phyloP scores from a whole-genome alignment of 2,113 vertebrate species.

The Hepsetus odoe region DNA sequence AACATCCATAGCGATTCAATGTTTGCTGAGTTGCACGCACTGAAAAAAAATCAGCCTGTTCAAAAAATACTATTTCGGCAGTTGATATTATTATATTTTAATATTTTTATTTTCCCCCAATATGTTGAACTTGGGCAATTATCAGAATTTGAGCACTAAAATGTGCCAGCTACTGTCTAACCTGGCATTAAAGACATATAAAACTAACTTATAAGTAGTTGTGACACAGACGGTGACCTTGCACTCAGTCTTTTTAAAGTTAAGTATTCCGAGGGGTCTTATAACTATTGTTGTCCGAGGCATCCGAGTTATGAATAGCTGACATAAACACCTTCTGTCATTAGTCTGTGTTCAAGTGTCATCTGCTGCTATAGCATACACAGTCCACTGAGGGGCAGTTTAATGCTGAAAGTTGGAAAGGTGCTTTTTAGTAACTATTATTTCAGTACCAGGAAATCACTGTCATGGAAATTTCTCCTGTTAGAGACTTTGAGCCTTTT shows the following conservation, averaged over 20 bases:
- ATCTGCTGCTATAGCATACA: conserved; percentile 50
- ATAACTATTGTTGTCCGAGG: conserved; percentile 18
- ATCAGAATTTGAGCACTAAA: too few species aligned
- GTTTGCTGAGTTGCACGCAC: too few species aligned
- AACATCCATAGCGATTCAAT: too few species aligned
- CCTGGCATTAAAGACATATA: conserved; percentile 10
- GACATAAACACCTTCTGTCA: conserved; percentile 47
- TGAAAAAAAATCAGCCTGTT: too few species aligned
- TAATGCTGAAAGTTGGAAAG: conserved; percentile 30
- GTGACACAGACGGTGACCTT: conserved; percentile 8
- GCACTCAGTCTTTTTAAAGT: conserved; percentile 28
- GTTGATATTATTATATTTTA: too few species aligned
- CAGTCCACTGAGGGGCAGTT: conserved; percentile 67
- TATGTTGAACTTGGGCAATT: too few species aligned
- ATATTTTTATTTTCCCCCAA: too few species aligned
- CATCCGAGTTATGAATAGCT: conserved; percentile 50
- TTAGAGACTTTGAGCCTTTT: too few species aligned
- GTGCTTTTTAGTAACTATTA: not conserved
- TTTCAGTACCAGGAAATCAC: not conserved
- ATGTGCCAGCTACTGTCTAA: not conserved
- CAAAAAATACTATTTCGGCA: too few species aligned
- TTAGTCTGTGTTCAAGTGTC: conserved; percentile 1
- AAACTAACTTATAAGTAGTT: conserved; percentile 37
- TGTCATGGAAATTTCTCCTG: too few species aligned
- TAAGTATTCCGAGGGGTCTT: not conserved